Conservation (phyloP, 2,113 vertebrate species). For the Neotragus pygmaeus region DNA sequence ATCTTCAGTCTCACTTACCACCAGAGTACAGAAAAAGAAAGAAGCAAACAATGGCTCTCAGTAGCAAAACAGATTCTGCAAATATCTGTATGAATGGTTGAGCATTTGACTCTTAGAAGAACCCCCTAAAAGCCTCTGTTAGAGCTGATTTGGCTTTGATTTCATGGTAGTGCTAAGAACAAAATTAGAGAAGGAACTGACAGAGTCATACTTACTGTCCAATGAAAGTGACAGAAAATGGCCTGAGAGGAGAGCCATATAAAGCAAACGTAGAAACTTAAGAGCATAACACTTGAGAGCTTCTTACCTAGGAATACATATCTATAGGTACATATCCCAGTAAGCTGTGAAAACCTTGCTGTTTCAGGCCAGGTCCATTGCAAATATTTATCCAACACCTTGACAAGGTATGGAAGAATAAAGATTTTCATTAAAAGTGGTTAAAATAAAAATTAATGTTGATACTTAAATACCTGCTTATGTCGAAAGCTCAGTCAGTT, state of each 20-base stretch:
- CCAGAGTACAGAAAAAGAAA: conserved; percentile 13
- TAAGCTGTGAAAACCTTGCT: neutral
- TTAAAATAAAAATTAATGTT: conserved; percentile 12
- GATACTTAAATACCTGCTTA: neutral
- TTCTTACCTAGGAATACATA: neutral
- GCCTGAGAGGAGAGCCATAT: neutral
- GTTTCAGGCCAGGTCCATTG: neutral
- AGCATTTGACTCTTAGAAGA: neutral
- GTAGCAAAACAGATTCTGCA: neutral
- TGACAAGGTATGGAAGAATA: neutral
- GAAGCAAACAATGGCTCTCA: neutral
- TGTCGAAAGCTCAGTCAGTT: neutral
- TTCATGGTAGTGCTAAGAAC: neutral
- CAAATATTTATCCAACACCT: neutral
- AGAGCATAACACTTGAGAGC: neutral
- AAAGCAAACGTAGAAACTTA: neutral
- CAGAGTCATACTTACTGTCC: neutral
- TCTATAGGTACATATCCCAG: neutral
- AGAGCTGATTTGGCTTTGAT: neutral
- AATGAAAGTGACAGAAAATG: neutral
- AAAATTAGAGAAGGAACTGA: neutral
- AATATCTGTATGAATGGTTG: neutral
- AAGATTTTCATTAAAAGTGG: neutral
- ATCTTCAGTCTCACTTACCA: neutral
- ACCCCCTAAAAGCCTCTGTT: neutral